Evolutionary conservation across 35 echinoderm and acorn worm genomes (phyloP).

Genomic region (Heliocidaris erythrogramma): DNA sequence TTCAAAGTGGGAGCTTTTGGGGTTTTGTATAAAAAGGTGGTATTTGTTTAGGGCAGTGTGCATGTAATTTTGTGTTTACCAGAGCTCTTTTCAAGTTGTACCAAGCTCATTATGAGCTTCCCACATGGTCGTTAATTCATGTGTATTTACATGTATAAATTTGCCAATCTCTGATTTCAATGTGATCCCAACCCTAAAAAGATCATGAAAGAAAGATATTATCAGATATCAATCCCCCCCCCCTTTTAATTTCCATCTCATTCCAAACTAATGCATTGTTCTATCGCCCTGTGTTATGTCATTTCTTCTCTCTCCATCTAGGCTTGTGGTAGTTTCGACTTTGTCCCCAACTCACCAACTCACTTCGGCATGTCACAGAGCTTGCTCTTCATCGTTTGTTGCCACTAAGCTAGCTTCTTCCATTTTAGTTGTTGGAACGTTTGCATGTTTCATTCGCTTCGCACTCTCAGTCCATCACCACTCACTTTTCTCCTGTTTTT

Average conservation of each 20-base stretch:
- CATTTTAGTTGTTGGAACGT: slow-evolving; percentile 3
- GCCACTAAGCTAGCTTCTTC: neutral
- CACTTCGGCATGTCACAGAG: neutral
- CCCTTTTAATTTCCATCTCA: neutral
- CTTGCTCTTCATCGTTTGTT: neutral
- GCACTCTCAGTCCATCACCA: neutral
- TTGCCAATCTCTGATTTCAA: too few relatives aligned
- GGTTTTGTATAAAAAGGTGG: too few relatives aligned
- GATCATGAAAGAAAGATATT: too few relatives aligned
- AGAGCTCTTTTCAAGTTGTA: too few relatives aligned
- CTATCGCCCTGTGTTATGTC: neutral
- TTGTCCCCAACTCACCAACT: neutral
- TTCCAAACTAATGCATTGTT: neutral
- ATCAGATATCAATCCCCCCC: neutral
- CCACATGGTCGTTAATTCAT: too few relatives aligned
- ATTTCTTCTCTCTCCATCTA: neutral
- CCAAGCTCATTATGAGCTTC: too few relatives aligned
- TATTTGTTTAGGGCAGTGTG: too few relatives aligned
- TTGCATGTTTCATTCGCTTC: neutral
- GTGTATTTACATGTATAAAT: too few relatives aligned
- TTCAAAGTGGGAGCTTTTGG: too few relatives aligned
- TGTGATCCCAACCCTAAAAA: too few relatives aligned
- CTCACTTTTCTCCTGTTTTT: slow-evolving; percentile 20
- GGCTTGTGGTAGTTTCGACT: neutral
- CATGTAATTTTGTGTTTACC: too few relatives aligned